Evolutionary conservation across 1,140 invertebrate genomes (phyloP), one percentile per base, ranked within the genome.

Genomic region (Parapsyche elsis): DNA sequence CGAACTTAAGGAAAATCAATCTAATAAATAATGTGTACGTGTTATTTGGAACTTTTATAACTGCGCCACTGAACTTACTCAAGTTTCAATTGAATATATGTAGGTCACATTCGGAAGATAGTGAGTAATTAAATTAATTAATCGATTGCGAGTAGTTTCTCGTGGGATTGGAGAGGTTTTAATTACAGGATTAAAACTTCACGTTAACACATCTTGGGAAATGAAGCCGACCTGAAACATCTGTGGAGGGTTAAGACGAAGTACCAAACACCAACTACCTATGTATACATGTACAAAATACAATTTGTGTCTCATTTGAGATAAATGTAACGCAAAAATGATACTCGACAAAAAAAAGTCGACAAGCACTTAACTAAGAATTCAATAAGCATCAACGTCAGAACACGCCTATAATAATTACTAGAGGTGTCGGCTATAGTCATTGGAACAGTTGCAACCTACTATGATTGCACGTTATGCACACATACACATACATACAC

Each of bases 321-420:
- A 61, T 19, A 61, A 61, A 19, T 2, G 5, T 61, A 61, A 19
- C 49, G 57, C 57, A 61, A 61, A 61, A 61, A 61, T 61, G 9
- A 19, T 19, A 19, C 16, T n/a, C n/a, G n/a, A n/a, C n/a, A n/a
- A n/a, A n/a, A 61, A 61, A 61, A 61, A 26, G 26, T 23, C 24
- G 24, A 67, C 24, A 67, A 67, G 64, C 24, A 67, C 64, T 61
- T 19, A 61, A 61, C 57, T 9, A 67, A 26, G 23, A 67, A 67
- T 67, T 67, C 21, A 67, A 67, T 67, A 67, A 67, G 64, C 64
- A 23, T 67, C 64, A 67, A 67, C 64, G 64, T 67, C 64, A 67
- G 24, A 12, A 30, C 0, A 10, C 5, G 21, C 9, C 24, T 23
- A 23, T 30, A 30, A 67, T 67, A 67, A 67, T 67, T 67, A 67